phyloP scores from a whole-genome alignment of 2,113 vertebrate genomes.

The Lasiurus borealis region DNA sequence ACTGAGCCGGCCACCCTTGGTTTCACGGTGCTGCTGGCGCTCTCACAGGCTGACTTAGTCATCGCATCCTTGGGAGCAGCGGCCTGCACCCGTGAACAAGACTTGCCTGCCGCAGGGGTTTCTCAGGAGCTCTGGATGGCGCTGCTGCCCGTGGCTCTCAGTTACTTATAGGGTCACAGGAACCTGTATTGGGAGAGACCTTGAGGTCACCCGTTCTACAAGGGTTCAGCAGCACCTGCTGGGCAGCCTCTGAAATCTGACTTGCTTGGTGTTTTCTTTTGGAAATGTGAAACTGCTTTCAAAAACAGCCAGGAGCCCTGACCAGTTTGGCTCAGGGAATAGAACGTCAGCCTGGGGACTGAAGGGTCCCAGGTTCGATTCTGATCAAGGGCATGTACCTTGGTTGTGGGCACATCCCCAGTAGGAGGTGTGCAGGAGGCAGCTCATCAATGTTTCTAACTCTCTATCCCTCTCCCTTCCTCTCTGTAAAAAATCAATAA shows the following conservation, averaged over 20 bases:
- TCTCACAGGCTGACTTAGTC: neutral
- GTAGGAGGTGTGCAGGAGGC: no score
- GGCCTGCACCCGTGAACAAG: neutral
- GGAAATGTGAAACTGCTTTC: neutral
- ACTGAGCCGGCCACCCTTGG: no score
- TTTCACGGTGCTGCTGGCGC: neutral
- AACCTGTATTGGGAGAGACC: neutral
- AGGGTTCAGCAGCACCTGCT: neutral
- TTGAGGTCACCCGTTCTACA: neutral
- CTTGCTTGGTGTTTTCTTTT: neutral
- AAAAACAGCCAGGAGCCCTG: neutral
- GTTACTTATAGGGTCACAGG: constrained; percentile 50
- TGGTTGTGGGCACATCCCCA: no score
- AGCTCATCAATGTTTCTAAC: no score
- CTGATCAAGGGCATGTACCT: no score
- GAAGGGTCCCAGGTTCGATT: no score
- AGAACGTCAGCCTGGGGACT: no score
- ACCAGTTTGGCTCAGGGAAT: no score
- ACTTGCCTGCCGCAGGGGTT: constrained; percentile 12
- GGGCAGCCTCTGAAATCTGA: neutral
- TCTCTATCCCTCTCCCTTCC: no score
- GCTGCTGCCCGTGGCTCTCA: constrained; percentile 35
- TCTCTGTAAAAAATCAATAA: no score
- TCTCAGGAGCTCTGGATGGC: neutral
- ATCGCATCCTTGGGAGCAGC: neutral